Conservation (phyloP, 2,888 invertebrate species). For the Rotaria macrura region DNA sequence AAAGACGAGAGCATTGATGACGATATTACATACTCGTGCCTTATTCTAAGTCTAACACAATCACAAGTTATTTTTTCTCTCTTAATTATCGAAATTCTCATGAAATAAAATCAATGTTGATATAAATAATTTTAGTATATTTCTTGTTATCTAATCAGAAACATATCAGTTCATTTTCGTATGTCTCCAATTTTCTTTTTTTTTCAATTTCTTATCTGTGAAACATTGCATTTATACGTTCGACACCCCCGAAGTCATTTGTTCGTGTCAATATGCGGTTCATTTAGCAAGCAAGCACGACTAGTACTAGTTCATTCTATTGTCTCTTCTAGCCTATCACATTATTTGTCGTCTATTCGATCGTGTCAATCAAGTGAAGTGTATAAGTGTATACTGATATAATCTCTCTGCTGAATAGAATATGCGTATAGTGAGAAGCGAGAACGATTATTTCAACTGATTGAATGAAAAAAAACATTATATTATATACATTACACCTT, state of each 20-base stretch:
- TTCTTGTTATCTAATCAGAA: neutral
- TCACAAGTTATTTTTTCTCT: too few species aligned
- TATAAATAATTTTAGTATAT: too few species aligned
- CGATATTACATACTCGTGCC: too few species aligned
- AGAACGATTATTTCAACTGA: neutral
- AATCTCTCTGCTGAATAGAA: neutral
- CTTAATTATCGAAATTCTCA: too few species aligned
- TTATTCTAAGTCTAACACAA: too few species aligned
- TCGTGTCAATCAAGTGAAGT: conserved; percentile 12
- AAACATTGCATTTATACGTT: neutral
- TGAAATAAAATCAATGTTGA: too few species aligned
- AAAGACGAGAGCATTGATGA: neutral
- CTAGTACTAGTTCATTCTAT: neutral
- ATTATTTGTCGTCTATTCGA: neutral
- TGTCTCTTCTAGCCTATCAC: neutral
- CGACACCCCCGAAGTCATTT: neutral
- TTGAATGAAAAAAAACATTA: neutral
- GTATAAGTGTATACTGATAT: neutral
- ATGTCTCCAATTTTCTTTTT: neutral
- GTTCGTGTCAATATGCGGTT: conserved; percentile 3
- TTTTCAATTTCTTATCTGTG: neutral
- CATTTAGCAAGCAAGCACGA: neutral
- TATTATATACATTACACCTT: neutral
- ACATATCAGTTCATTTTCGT: neutral
- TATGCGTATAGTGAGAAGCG: neutral